Evolutionary conservation across 92 coral and sea anemone genomes (phyloP), one percentile per base, ranked within the genome.

Genomic region (Epizoanthus fatuus): DNA sequence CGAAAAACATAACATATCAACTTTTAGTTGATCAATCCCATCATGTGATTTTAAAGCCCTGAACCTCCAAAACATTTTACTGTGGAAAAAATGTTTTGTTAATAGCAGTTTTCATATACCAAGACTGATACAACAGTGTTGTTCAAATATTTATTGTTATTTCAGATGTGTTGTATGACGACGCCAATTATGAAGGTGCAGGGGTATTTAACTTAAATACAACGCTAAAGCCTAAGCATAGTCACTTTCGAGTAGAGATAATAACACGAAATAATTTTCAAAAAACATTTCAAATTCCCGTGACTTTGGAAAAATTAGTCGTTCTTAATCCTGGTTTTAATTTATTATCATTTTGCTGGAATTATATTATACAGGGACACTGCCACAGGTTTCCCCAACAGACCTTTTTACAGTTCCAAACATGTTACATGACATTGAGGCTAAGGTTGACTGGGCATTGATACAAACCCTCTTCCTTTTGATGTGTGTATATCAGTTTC

Each of bases 151-250:
- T 65, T 65, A 65, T 6, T 62, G 7, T 65, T 80, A 71, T 75
- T 22, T 38, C 80, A 93, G 97, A 95, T 5, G 72, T 93, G 55
- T 72, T 94, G 79, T 94, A 94, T 67, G 93, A 94, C 19, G 66
- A 69, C 15, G 76, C 81, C 0, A 69, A 59, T 19, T 83, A 83
- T 42, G 87, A 83, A 22, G 87, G 78, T 16, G 81, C 87, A 0
- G 17, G 9, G 13, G 9, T 10, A 4, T 59, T 83, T 15, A 72
- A 72, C 82, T 40, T 77, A 56, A 77, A 62, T 19, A 62, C 82
- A 60, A 77, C 82, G 7, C 1, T 6, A 19, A 69, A 68, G 7
- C 19, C 82, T 25, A 1, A 49, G 53, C 53, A 49, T 49, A 49
- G 53, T 49, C 11, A 49, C 2, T 47, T 47, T 49, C 9, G 11